Evolutionary conservation across 2,888 invertebrate species (phyloP), one percentile per base, ranked within the genome.

Genomic region (Drosophila seclusa): DNA sequence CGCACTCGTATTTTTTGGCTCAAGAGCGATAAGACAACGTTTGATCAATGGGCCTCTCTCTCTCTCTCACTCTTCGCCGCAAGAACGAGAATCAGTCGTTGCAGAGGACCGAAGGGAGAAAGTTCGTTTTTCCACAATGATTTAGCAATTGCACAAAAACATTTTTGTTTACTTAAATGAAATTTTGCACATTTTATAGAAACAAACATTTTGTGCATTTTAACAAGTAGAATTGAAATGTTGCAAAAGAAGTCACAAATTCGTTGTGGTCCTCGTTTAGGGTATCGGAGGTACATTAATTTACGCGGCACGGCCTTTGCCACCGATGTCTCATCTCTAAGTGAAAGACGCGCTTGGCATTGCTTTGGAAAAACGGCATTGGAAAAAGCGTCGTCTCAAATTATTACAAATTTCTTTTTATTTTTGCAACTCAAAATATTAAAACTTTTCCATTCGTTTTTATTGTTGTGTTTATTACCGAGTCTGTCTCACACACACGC

Each of bases 281-380:
- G 67, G 87, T 80, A 80, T 70, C 49, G 18, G 34, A 27, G 59
- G 65, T 62, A 69, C 54, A 76, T 66, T 76, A 61, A 76, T 78
- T 86, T 79, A 77, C 75, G 85, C 80, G 80, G 77, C 67, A 71
- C 67, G 67, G 78, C 70, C 78, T 78, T 74, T 78, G 74, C 64
- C 78, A 78, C 66, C 45, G 68, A 60, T 73, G 78, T 76, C 73
- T 71, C 80, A 86, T 83, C 76, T 59, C 59, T 53, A 62, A 69
- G 68, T 68, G 11, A 27, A 27, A 55, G 38, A 29, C 29, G 38
- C 38, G 38, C 55, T 55, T 38, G 7, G 11, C 13, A 38, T 55
- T 49, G 27, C 21, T 16, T 24, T 24, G 45, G 24, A 24, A 45
- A 40, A 40, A 32, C n/a, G 18, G 21, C 16, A n/a, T 52, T 52